Evolutionary conservation across 2,113 vertebrate genomes (phyloP).

Genomic region (Periophthalmus modestus): DNA sequence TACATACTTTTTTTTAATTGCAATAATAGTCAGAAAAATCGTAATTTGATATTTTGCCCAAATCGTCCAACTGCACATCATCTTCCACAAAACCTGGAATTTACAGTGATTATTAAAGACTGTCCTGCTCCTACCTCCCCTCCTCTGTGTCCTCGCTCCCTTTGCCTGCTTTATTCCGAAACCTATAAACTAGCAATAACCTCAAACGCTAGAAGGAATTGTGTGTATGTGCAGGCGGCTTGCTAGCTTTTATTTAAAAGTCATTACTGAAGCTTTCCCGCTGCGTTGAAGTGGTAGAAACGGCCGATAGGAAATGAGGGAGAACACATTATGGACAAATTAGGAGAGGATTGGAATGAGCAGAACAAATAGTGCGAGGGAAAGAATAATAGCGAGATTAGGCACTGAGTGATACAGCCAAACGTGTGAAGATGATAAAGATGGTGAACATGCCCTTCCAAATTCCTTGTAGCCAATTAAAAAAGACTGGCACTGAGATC

Average conservation of each 20-base stretch:
- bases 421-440: neutral
- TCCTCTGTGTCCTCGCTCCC: slow-evolving; percentile 10
- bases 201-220: neutral
- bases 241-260: slow-evolving; percentile 18
- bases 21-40: too few relatives aligned
- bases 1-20: too few relatives aligned
- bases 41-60: too few relatives aligned
- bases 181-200: slow-evolving; percentile 24
- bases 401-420: neutral
- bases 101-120: slow-evolving; percentile 11
- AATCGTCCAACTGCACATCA: neutral
- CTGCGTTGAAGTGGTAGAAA: slow-evolving; percentile 14
- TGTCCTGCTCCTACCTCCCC: slow-evolving; percentile 11
- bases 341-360: slow-evolving; percentile 9
- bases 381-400: slow-evolving; percentile 2
- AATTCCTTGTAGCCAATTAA: neutral
- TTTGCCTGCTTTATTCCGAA: slow-evolving; percentile 28
- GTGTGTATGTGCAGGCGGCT: neutral
- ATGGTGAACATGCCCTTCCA: neutral
- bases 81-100: slow-evolving; percentile 2
- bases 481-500: slow-evolving; percentile 2
- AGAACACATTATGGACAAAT: slow-evolving; percentile 10
- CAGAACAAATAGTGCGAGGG: neutral
- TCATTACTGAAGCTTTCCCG: slow-evolving; percentile 30
- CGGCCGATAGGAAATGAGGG: slow-evolving; percentile 1